Percentiles rank a stretch among this genome's conserved stretches.
Evolutionary conservation across 2,888 invertebrate species (phyloP).

Genomic region (Uropetala carovei): DNA sequence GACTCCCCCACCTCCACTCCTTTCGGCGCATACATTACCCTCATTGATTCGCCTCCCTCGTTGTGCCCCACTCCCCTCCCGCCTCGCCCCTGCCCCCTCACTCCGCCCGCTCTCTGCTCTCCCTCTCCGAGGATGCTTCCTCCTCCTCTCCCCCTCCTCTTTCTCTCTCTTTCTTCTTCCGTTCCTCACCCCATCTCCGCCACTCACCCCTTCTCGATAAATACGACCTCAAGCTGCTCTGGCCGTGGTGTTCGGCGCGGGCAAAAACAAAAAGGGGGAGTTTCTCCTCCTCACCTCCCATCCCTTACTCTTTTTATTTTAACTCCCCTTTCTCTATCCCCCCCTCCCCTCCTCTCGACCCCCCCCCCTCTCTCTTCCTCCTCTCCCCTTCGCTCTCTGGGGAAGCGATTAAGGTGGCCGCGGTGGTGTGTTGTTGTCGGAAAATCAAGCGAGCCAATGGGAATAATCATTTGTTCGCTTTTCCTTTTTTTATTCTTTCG

Average conservation of each 20-base stretch:
- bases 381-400: background rate
- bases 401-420: background rate
- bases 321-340: background rate
- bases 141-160: background rate
- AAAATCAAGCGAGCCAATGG: slow-evolving; percentile 20
- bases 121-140: background rate
- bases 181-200: no score
- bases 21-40: slow-evolving; percentile 49
- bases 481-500: background rate
- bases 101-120: background rate
- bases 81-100: background rate
- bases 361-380: background rate
- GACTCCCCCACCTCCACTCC: background rate
- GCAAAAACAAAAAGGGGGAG: background rate
- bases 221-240: slow-evolving; percentile 13
- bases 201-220: background rate
- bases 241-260: background rate
- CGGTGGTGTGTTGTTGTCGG: slow-evolving; percentile 10
- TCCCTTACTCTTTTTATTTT: background rate
- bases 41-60: slow-evolving; percentile 51
- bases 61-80: background rate
- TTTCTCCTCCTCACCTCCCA: background rate
- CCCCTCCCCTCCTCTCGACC: background rate
- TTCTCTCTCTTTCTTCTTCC: no score
- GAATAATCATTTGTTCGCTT: background rate